These are phyloP conservation scores for Bradypus variegatus DNA, from an alignment of 2,797 vertebrate species.

Conservation along the genomic window DNA sequence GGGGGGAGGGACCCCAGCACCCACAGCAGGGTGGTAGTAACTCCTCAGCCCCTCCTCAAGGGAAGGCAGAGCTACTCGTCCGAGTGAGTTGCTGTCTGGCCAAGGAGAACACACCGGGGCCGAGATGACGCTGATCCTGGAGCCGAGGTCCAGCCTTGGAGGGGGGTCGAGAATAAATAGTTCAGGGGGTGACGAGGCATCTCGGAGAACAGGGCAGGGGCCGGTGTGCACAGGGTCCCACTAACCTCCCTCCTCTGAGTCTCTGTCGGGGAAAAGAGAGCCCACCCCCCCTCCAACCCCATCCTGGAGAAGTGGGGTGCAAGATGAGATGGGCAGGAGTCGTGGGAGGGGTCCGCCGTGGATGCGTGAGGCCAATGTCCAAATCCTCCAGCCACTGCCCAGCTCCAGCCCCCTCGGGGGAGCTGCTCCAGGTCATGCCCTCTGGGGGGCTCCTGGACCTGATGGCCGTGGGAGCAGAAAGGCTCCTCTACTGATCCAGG, in stretches of 20 bases:
- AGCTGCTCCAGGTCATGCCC: neutral
- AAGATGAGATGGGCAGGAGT: neutral
- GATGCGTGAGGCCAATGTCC: too few species aligned
- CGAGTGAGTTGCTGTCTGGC: neutral
- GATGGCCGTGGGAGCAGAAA: neutral
- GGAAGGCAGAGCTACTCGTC: neutral
- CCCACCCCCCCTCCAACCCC: neutral
- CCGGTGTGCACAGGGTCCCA: fast-evolving
- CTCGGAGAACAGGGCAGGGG: neutral
- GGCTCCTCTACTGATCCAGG: too few species aligned
- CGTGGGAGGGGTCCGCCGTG: fast-evolving
- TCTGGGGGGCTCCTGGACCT: too few species aligned
- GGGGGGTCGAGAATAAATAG: too few species aligned
- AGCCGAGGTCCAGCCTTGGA: neutral
- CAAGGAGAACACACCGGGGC: neutral
- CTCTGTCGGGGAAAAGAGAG: neutral
- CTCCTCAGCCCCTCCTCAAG: fast-evolving
- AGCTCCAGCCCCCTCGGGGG: neutral
- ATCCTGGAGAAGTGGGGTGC: neutral
- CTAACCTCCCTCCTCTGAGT: neutral
- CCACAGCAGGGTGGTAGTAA: fast-evolving
- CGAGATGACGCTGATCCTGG: neutral
- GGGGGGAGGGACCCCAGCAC: neutral
- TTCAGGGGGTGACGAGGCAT: too few species aligned
- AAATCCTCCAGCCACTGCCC: too few species aligned